Conservation (phyloP, 2,888 invertebrate genomes). For the Drosophila subsilvestris region DNA sequence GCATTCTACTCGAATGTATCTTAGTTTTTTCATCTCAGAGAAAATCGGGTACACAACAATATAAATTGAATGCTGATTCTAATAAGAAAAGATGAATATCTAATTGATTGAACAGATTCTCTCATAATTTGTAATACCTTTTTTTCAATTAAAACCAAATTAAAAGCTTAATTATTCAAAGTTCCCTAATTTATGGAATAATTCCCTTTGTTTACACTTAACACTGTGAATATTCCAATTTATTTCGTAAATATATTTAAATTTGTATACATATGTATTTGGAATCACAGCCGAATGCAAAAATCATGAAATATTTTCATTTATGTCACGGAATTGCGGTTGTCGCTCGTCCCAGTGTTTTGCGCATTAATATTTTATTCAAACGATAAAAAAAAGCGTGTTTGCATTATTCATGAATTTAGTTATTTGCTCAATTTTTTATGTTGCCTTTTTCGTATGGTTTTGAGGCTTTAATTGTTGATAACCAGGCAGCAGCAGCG, state of each 20-base stretch:
- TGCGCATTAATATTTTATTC: conserved; percentile 52
- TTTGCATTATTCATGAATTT: conserved; percentile 63
- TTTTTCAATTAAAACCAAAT: background rate
- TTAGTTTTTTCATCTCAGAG: no score
- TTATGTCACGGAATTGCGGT: conserved; percentile 27
- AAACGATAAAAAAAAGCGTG: conserved; percentile 57
- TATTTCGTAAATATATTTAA: background rate
- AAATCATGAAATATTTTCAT: conserved; percentile 43
- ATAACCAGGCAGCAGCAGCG: conserved; percentile 6
- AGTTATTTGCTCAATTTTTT: conserved; percentile 38
- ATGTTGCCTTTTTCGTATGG: conserved; percentile 14
- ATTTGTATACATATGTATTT: no score
- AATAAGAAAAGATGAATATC: no score
- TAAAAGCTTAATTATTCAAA: background rate
- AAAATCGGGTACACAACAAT: no score
- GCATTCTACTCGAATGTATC: no score
- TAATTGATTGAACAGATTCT: no score
- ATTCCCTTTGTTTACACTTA: background rate
- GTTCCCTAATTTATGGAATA: background rate
- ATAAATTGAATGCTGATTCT: no score
- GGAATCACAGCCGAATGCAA: no score
- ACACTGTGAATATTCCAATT: background rate
- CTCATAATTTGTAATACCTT: background rate
- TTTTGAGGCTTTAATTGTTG: conserved; percentile 63
- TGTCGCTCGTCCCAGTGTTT: conserved; percentile 12